phyloP scores from a whole-genome alignment of 2,113 vertebrate species.

The Microcebus ravelobensis region DNA sequence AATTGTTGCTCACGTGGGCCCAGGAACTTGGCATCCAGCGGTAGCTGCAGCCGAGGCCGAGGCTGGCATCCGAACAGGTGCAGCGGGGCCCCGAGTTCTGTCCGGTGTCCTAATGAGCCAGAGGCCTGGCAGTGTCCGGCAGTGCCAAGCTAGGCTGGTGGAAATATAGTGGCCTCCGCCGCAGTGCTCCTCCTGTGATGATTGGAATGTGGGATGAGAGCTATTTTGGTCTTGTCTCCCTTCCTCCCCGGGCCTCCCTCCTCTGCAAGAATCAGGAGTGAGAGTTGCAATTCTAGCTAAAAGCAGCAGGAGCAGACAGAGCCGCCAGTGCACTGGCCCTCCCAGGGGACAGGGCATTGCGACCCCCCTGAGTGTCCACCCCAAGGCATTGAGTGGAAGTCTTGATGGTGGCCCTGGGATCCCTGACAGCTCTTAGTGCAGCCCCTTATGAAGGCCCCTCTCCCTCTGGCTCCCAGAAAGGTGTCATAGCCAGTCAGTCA shows the following conservation, averaged over 20 bases:
- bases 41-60: neutral
- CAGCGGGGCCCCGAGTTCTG: conserved; percentile 20
- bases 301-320: conserved; percentile 13
- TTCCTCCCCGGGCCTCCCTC: conserved; percentile 32
- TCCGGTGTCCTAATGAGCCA: conserved; percentile 24
- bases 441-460: neutral
- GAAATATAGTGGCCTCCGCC: conserved; percentile 42
- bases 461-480: neutral
- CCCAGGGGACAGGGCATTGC: neutral
- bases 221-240: conserved; percentile 69
- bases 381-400: neutral
- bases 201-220: conserved; percentile 66
- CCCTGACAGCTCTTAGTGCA: neutral
- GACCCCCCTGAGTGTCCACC: neutral
- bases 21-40: conserved; percentile 31
- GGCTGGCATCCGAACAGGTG: conserved; percentile 63
- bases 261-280: conserved; percentile 9
- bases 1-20: neutral
- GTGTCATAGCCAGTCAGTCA: neutral
- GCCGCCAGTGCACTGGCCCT: neutral
- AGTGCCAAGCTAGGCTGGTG: conserved; percentile 22
- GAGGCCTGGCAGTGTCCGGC: conserved; percentile 47
- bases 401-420: neutral
- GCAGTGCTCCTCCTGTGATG: conserved; percentile 11
- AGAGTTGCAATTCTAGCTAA: conserved; percentile 24